Base-by-base conservation (phyloP, 2,888 invertebrate species). In the Epiblema foenella region DNA sequence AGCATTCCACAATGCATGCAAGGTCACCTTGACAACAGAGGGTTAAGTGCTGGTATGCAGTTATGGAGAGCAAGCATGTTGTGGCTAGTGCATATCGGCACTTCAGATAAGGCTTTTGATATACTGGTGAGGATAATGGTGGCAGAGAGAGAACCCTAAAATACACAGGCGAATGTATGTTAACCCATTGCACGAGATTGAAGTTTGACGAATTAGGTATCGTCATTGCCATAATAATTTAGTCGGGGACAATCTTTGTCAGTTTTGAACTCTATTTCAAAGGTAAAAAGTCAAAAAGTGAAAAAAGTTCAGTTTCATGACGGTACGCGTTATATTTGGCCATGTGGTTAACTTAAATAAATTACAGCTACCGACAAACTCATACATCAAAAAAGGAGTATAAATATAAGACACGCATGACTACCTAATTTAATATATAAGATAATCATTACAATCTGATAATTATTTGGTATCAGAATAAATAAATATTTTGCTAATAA, bases 51-150 rank as follows among this genome's bases (percentile, higher is more conserved):
- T 33, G 20, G 17, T 18, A 57, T 29, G 17, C 11, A 63, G 49
- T 65, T 65, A 20, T 39, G 10, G 37, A 29, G 59, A 39, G 33
- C 65, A 39, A 65, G 58, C 59, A 42, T 51, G 51, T 52, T 29
- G 60, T 20, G 37, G 42, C 42, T 42, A 5, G 18, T 17, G 68
- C 39, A 59, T 24, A 52, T 68, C 20, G 57, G 18, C 10, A 29
- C 51, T 64, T 12, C 18, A 46, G n/a, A n/a, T 46, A 46, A 15
- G 49, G 20, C 15, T 20, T 42, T 59, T n/a, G 42, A 59, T 20
- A 39, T 15, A n/a, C 20, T 12, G 33, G 15, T 33, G 5, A 33
- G 33, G 33, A 33, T 33, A 29, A 8, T 8, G 56, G 8, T n/a
- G 29, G 15, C 24, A 56, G 24, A 46, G n/a, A 46, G 42, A 15